These are phyloP conservation scores for Ganaspis sp. DNA, from an alignment of 1,140 invertebrate species.

Conservation along the genomic window DNA sequence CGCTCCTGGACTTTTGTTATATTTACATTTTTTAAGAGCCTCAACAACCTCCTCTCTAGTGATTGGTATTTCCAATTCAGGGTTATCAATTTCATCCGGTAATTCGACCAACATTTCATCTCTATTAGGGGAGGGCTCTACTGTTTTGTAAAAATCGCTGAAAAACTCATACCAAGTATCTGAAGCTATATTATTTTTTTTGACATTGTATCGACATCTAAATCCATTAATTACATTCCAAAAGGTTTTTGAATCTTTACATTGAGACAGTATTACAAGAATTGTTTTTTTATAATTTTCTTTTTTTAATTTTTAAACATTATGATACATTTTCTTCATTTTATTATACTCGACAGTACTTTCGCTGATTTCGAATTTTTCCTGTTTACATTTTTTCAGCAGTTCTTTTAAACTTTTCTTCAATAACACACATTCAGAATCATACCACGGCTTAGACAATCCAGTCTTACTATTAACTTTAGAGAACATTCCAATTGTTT, in stretches of 20 bases:
- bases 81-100: too few relatives aligned
- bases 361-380: not conserved
- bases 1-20: not conserved
- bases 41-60: not conserved
- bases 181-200: not conserved
- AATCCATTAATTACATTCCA: too few relatives aligned
- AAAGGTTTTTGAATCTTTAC: too few relatives aligned
- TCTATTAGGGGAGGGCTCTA: not conserved
- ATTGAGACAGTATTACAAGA: too few relatives aligned
- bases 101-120: not conserved
- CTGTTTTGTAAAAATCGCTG: not conserved
- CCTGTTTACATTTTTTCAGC: not conserved
- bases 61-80: not conserved
- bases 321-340: not conserved
- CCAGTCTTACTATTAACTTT: not conserved
- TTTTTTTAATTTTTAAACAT: not conserved
- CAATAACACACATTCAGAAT: not conserved
- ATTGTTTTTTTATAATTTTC: not conserved
- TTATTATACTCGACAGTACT: not conserved
- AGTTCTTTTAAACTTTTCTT: not conserved
- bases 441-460: not conserved
- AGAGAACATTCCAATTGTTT: not conserved
- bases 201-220: not conserved
- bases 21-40: not conserved
- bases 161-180: not conserved